Percentiles rank a stretch among this genome's conserved stretches.
Conservation (phyloP, 2,888 invertebrate species). For the Ichneumoninae sp. region DNA sequence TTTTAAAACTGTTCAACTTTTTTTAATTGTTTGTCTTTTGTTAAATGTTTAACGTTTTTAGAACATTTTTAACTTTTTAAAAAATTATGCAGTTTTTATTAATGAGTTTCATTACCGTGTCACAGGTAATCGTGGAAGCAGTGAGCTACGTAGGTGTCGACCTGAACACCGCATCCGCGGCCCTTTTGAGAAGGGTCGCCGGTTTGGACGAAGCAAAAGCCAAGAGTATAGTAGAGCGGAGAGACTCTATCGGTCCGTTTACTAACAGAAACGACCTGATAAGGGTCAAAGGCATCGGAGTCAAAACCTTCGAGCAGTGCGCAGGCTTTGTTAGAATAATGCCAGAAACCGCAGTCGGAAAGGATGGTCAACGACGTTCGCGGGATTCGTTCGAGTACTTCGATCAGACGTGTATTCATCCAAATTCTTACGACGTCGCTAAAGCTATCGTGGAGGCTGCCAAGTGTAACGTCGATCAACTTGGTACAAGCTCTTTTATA, state of each 20-base stretch:
- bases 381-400: constrained; percentile 80
- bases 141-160: constrained; percentile 98
- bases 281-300: constrained; percentile 92
- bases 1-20: too few relatives aligned
- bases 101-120: not conserved
- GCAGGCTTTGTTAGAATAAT: constrained; percentile 92
- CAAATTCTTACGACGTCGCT: constrained; percentile 93
- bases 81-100: too few relatives aligned
- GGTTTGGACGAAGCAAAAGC: constrained; percentile 92
- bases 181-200: constrained; percentile 92
- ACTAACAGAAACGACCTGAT: constrained; percentile 90
- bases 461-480: constrained; percentile 80
- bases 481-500: constrained; percentile 80
- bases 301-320: constrained; percentile 94
- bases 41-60: not conserved
- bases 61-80: too few relatives aligned
- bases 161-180: constrained; percentile 93
- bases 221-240: constrained; percentile 90
- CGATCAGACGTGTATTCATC: constrained; percentile 95
- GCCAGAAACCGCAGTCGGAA: constrained; percentile 80
- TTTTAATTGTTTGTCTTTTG: not conserved
- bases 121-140: constrained; percentile 91
- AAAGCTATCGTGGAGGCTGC: constrained; percentile 85
- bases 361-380: constrained; percentile 1
- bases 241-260: constrained; percentile 90